Evolutionary conservation across 2,113 vertebrate species (phyloP).

Genomic region (Syngnathus typhle): DNA sequence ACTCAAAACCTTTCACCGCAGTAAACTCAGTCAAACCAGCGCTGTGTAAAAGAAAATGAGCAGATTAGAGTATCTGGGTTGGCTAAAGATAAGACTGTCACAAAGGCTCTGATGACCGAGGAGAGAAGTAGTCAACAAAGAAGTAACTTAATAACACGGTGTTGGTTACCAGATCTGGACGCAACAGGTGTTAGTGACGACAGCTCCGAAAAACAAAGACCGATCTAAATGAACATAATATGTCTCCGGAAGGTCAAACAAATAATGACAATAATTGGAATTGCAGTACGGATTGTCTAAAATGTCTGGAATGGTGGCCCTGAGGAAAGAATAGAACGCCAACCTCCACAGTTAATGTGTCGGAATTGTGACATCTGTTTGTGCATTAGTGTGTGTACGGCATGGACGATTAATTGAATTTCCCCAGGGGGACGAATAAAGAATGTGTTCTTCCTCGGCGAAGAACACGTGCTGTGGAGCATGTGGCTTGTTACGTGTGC

Average conservation of each 20-base stretch:
- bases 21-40: background rate
- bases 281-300: too few relatives aligned
- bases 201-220: background rate
- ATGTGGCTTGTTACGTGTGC: background rate
- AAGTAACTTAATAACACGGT: conserved; percentile 33
- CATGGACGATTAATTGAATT: conserved; percentile 3
- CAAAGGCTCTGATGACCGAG: conserved; percentile 17
- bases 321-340: background rate
- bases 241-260: too few relatives aligned
- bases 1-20: background rate
- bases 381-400: background rate
- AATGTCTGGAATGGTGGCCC: too few relatives aligned
- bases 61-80: conserved; percentile 28
- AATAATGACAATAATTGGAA: too few relatives aligned
- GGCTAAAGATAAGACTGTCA: conserved; percentile 11
- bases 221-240: too few relatives aligned
- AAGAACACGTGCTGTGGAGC: background rate
- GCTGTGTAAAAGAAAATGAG: conserved; percentile 26
- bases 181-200: background rate
- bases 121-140: conserved; percentile 19
- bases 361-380: background rate
- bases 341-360: background rate
- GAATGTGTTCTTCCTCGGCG: background rate
- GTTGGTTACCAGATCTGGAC: conserved; percentile 13
- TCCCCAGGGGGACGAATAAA: background rate